Base-by-base conservation (phyloP, 2,797 vertebrate genomes). In the Ambastaia sidthimunki region DNA sequence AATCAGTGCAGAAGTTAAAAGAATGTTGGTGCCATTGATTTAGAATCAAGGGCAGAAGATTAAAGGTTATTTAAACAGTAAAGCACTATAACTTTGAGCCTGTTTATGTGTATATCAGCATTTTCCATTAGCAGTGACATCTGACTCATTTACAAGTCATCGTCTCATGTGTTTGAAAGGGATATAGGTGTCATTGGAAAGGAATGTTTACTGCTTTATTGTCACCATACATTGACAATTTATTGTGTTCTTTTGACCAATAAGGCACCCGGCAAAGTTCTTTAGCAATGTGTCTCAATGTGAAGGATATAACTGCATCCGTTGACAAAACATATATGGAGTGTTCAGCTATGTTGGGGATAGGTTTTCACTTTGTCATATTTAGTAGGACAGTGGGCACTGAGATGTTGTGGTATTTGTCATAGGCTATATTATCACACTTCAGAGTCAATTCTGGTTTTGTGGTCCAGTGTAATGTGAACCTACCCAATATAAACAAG, bases 41-140 rank as follows among this genome's bases (percentile, higher is more conserved):
- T 48, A 6, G 10, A 54, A 31, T 54, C 69, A 28, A 47, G 25
- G 28, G 23, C 41, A 62, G 57, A 48, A 52, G 54, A 55, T 16
- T 37, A 52, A 71, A 66, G 52, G 31, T 48, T 74, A 66, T 79
- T 41, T 54, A 74, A 68, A 62, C 67, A 28, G 18, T 57, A 19
- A n/a, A 59, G n/a, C 37, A 67, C 9, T 48, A 19, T 57, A 37
- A 74, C 19, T n/a, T 2, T 28, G 28, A 6, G 37, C 37, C 4
- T 37, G 37, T 44, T 21, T 16, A 3, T 25, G 59, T 50, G 5
- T 21, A 55, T 37, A 15, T 72, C 57, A 68, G 67, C 76, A 34
- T 71, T 82, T 54, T 44, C 50, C 37, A 71, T 47, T 69, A 59
- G 50, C 59, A 70, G 72, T 79, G 67, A 67, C 60, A 55, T 71